Percentiles rank a stretch among this genome's conserved stretches.
These are phyloP conservation scores for Ailuropoda melanoleuca DNA, from an alignment of 2,113 vertebrate genomes.

Conservation along the genomic window DNA sequence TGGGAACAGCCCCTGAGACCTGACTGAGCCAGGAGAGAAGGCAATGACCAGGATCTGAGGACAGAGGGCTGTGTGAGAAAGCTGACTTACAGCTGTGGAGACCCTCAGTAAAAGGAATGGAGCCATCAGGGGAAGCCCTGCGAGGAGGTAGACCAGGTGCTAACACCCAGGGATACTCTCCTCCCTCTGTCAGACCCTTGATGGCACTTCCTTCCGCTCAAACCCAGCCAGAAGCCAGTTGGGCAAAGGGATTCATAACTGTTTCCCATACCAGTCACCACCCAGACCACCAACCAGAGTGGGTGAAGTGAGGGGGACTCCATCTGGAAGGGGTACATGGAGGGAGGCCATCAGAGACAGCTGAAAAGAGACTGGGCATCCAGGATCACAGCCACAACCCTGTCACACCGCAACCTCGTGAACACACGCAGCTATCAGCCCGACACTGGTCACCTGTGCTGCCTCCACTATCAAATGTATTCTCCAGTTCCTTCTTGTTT, in stretches of 20 bases:
- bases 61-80: background rate
- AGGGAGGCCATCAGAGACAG: background rate
- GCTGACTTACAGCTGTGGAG: background rate
- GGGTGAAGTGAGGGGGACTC: background rate
- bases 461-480: accelerated
- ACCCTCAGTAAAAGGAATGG: background rate
- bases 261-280: accelerated
- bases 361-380: background rate
- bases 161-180: background rate
- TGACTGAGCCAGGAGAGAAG: background rate
- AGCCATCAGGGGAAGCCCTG: background rate
- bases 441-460: accelerated
- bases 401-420: too few species aligned
- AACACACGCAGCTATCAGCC: background rate
- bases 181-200: background rate
- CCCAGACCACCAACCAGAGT: background rate
- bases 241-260: too few species aligned
- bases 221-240: background rate
- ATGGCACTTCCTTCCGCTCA: background rate
- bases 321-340: background rate
- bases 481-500: background rate
- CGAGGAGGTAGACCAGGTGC: too few species aligned
- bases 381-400: background rate
- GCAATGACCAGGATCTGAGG: background rate
- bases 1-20: background rate